Evolutionary conservation across 2,797 vertebrate genomes (phyloP), one percentile per base, ranked within the genome.

Genomic region (Nasua narica): DNA sequence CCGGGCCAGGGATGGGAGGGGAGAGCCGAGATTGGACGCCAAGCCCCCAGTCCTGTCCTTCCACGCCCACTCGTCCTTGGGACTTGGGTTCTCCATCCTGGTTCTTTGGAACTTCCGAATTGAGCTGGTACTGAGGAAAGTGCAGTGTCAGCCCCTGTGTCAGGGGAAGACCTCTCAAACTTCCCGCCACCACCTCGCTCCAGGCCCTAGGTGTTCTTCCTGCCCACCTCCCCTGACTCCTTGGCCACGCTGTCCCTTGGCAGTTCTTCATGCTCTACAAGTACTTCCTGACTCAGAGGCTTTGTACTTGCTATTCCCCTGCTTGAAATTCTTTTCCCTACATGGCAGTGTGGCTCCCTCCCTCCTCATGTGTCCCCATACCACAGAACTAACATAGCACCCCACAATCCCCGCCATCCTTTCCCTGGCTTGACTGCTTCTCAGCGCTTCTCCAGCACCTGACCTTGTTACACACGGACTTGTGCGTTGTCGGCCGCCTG

Each of bases 71-170:
- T 35, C 37, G 58, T 84, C 16, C 79, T 94, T 27, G 67, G 84
- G 69, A n/a, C 70, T 82, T 0, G 7, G 7, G 6, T 56, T 60
- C 37, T 85, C 50, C 40, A 16, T 56, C 58, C 25, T 18, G 60
- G 50, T 15, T 54, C 46, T 83, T 32, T 48, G 67, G 37, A 83
- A n/a, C n/a, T 81, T 83, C 43, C 3, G 15, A 35, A 40, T 82
- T 32, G 52, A 74, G 27, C 70, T 82, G 3, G 0, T 29, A 7
- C 77, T 46, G 25, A 87, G 72, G n/a, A 35, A 67, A 77, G 58
- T 2, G 2, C 11, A 2, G 1, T 32, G 5, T 50, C 2, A 2
- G 90, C n/a, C 43, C 18, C 13, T 0, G 9, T 18, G 32, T 52
- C 11, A 19, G 70, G 52, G 16, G n/a, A 70, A 37, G 58, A 69